Base-by-base conservation (phyloP, 2,797 vertebrate species). In the Periophthalmus magnuspinnatus region DNA sequence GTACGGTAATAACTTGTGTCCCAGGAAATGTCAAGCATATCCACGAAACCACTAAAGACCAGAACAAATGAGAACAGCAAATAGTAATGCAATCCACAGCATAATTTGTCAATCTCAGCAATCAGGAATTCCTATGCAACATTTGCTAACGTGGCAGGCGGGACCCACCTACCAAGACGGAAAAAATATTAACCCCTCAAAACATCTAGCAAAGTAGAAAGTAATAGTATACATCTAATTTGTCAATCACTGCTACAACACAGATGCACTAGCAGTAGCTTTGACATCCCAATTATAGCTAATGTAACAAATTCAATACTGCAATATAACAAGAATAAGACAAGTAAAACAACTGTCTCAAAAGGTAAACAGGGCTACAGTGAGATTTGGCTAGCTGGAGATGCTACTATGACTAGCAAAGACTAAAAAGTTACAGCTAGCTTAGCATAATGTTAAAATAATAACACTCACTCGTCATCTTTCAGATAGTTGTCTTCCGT, bases 381-480 rank as follows among this genome's bases (percentile, higher is more conserved):
- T 36, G 61, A 58, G 54, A 9, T n/a, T n/a, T 17, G 8, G 69
- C 69, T 82, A 85, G 81, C 85, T 13, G 2, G 11, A 2, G 0
- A 68, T 2, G 84, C 85, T 89, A 86, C 73, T 1, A 61, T 5
- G 1, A 78, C 78, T 81, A 81, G 69, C 76, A 5, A 1, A 76
- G 69, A 82, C 80, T 77, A 74, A 89, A 61, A 90, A 91, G 81
- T 89, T 86, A 14, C 55, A 63, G 59, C 68, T 63, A 70, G 48
- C 59, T 54, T 54, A 38, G 32, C 59, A 32, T 62, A 24, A 17
- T 14, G 33, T 62, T 54, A n/a, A 68, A 68, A 13, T 55, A 65
- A 16, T 2, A 22, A n/a, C 24, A 96, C 97, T 97, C 90, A 99
- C 97, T 96, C 96, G 84, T 99, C 97, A 75, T 96, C 93, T 82